Evolutionary conservation across 2,797 vertebrate species (phyloP), one percentile per base, ranked within the genome.

Genomic region (Paedocypris micromegethes): DNA sequence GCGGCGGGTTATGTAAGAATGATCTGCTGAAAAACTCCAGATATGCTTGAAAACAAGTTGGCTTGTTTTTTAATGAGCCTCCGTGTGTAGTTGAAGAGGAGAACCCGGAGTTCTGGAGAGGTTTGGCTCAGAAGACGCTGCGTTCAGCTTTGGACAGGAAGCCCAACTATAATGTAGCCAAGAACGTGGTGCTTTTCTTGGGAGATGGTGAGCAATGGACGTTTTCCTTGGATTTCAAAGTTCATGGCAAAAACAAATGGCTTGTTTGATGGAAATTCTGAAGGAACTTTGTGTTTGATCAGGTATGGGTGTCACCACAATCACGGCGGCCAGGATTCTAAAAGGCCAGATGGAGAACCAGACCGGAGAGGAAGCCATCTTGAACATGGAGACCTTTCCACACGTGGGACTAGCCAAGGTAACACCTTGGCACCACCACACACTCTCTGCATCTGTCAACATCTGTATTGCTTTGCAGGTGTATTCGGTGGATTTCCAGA

Each of bases 351-450:
- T 90, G 66, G 75, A 86, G 79, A 85, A 86, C 38, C 79, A 79
- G 68, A 81, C 79, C 0, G 90, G 89, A 57, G 90, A 91, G 69
- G 88, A 90, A 73, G 88, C 87, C 0, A 77, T 90, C 72, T 87
- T 90, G 86, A 88, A 86, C 72, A 90, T 91, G 88, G 90, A 91
- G 78, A 89, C 86, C 1, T 91, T 91, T 73, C 86, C 87, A 2
- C 62, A 83, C 2, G 83, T 88, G 54, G 88, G 87, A 47, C 77
- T 91, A 4, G 83, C 80, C 53, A 90, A 90, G 84, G 89, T 90
- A 80, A 2, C 46, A 58, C 23, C n/a, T n/a, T n/a, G n/a, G 23
- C 23, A 23, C 23, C 23, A 23, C 23, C 23, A 23, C 23, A 23
- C 23, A 23, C 23, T 23, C 23, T 23, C 23, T 23, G 23, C 23